phyloP scores from a whole-genome alignment of 2,113 vertebrate species.

The Nycticebus coucang region DNA sequence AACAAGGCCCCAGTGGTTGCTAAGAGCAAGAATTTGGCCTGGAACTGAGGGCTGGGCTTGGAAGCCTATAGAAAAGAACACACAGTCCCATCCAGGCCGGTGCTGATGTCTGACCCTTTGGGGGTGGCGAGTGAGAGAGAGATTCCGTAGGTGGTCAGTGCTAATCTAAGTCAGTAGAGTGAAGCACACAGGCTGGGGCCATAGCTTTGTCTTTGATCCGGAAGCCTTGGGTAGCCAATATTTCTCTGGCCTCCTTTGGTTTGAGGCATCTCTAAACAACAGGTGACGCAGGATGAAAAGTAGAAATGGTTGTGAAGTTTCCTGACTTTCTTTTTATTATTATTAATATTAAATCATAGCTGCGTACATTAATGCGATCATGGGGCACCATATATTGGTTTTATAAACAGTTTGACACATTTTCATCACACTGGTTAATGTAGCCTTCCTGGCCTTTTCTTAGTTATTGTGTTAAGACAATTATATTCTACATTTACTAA shows the following conservation, averaged over 20 bases:
- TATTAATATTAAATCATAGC: too few relatives aligned
- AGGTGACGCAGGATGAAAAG: background rate
- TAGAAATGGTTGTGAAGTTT: background rate
- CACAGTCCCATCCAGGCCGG: conserved; percentile 51
- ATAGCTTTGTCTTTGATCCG: background rate
- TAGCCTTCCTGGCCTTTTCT: too few relatives aligned
- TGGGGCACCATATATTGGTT: too few relatives aligned
- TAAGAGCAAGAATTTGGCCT: conserved; percentile 68
- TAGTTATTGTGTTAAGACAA: too few relatives aligned
- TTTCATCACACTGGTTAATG: too few relatives aligned
- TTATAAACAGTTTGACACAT: too few relatives aligned
- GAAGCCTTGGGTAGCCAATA: background rate
- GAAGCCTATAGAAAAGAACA: conserved; percentile 69
- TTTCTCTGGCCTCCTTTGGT: background rate
- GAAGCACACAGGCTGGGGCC: background rate
- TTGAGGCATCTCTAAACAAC: background rate
- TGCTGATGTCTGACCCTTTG: conserved; percentile 9
- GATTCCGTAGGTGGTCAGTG: background rate
- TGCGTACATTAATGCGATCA: too few relatives aligned
- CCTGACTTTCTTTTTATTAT: background rate
- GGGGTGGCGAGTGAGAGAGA: background rate
- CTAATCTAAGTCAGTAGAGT: background rate
- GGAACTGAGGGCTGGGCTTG: conserved; percentile 34
- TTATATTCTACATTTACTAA: too few relatives aligned
- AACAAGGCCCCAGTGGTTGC: conserved; percentile 69